A percentile compares a stretch with the other conserved stretches of the same genome.
These are phyloP conservation scores for Meloidogyne floridensis DNA, from an alignment of 1,140 invertebrate genomes.

Conservation along the genomic window DNA sequence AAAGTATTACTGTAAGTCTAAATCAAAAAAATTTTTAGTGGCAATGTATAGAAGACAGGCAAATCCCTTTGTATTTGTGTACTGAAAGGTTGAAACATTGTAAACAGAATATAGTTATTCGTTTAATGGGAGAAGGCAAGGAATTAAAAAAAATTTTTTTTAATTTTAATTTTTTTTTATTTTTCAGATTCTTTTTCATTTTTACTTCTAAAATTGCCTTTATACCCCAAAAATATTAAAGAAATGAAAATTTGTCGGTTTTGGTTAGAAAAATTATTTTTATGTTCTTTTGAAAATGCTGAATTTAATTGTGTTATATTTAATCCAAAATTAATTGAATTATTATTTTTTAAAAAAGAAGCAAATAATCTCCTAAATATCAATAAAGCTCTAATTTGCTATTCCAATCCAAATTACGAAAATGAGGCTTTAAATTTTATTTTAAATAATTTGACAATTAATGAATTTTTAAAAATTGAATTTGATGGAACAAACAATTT, in stretches of 20 bases:
- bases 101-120: background rate
- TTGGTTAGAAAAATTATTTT: background rate
- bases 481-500: background rate
- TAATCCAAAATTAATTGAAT: background rate
- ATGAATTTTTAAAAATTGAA: conserved; percentile 2
- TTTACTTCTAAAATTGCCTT: background rate
- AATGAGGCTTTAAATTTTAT: background rate
- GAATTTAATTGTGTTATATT: background rate
- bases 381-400: background rate
- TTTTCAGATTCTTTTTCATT: background rate
- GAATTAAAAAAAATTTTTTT: background rate
- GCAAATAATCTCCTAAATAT: background rate
- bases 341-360: background rate
- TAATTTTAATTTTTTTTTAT: background rate
- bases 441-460: background rate
- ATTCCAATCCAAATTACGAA: background rate
- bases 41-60: background rate
- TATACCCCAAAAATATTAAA: background rate
- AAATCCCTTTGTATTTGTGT: background rate
- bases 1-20: no score
- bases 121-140: background rate
- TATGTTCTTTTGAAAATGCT: background rate
- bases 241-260: background rate
- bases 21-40: background rate
- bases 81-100: background rate